Evolutionary conservation across 2,113 vertebrate genomes (phyloP).

Genomic region (Labeo rohita): DNA sequence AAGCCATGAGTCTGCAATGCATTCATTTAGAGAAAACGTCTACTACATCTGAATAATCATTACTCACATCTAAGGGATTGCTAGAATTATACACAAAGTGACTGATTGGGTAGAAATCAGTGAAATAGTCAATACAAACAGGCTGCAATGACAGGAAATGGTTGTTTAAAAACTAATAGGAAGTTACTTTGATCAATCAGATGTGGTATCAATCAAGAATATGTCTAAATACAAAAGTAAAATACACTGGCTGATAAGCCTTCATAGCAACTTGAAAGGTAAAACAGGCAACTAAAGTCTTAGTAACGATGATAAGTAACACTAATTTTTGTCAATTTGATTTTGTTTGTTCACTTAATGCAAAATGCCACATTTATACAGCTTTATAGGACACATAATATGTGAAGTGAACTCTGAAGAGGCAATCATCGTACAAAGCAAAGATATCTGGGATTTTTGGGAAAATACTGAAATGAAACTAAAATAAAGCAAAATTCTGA

Average conservation of each 20-base stretch:
- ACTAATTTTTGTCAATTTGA: neutral
- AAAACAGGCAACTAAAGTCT: neutral
- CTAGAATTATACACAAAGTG: constrained; percentile 14
- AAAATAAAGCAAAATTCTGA: no score
- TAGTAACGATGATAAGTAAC: neutral
- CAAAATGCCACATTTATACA: neutral
- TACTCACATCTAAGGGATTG: neutral
- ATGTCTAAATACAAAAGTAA: neutral
- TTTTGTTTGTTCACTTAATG: neutral
- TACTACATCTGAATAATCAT: neutral
- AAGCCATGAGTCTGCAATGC: neutral
- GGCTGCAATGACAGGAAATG: neutral
- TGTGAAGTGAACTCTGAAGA: neutral
- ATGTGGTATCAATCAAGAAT: constrained; percentile 4
- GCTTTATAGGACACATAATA: neutral
- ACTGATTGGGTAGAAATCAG: constrained; percentile 15
- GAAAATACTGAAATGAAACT: no score
- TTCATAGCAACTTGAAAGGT: neutral
- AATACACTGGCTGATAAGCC: neutral
- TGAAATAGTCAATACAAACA: neutral
- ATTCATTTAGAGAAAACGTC: neutral
- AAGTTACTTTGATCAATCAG: constrained; percentile 23
- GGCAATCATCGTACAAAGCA: neutral
- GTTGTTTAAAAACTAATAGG: constrained; percentile 6
- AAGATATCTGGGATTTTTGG: neutral